Evolutionary conservation across 64 coral and sea anemone species (phyloP), one percentile per base, ranked within the genome.

Genomic region (Montipora foliosa): DNA sequence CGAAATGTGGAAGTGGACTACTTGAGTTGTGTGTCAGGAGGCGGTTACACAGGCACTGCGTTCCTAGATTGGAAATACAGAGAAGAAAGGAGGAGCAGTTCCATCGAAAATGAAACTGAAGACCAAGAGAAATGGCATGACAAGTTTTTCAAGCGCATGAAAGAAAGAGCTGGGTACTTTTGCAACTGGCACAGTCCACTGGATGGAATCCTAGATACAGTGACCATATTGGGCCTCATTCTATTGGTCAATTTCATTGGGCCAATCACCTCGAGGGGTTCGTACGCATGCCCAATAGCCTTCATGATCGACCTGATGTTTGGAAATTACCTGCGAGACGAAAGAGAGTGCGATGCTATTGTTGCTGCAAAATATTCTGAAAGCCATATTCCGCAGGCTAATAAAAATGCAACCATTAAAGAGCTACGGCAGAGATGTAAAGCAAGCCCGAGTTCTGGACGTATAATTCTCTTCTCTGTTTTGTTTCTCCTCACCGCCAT

Each of bases 221-320:
- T 37, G 29, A 37, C 1, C 29, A 37, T 37, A 3, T 1, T 96
- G 9, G 5, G 66, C 10, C 9, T 96, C 1, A 59, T 84, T 5
- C 12, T 96, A 4, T 14, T 93, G 57, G 85, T 96, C 5, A 84
- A 91, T 4, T 20, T 96, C 6, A 52, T 96, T 1, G 74, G 79
- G 46, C 95, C 95, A 15, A 16, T 59, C 8, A 17, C 85, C 8
- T 19, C 64, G 22, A 86, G 77, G 53, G 82, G 80, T 19, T 79
- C 91, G 6, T 59, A 70, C 48, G 95, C 91, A 48, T 88, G 71
- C 14, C 95, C 91, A 5, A 52, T 73, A 5, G 95, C 95, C 1
- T 96, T 78, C 51, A 47, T 86, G 17, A 50, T 93, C 47, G 87
- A 96, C 75, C 49, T 87, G 19, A 67, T 91, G 17, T 95, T 95